A percentile compares a stretch with the other conserved stretches of the same genome.
Conservation (phyloP, 2,888 invertebrate genomes). For the Lampropteryx suffumata region DNA sequence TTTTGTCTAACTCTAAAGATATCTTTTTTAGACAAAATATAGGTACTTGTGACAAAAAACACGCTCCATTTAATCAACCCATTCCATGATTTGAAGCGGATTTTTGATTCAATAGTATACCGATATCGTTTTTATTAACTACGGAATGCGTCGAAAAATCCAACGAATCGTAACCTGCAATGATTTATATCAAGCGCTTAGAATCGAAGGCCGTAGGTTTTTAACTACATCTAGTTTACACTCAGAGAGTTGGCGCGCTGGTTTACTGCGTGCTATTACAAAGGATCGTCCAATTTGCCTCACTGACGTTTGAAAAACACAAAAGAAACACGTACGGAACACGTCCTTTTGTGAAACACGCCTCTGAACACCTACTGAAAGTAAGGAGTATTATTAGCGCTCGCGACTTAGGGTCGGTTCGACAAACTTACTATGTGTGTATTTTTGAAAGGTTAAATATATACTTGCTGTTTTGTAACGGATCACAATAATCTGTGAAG, state of each 20-base stretch:
- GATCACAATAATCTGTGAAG: too few species aligned
- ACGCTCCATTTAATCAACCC: too few species aligned
- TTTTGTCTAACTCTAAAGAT: too few species aligned
- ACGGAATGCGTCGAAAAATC: neutral
- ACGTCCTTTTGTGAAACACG: constrained; percentile 34
- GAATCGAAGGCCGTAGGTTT: constrained; percentile 24
- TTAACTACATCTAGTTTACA: constrained; percentile 27
- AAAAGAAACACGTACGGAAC: constrained; percentile 31
- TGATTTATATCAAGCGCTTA: constrained; percentile 21
- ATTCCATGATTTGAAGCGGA: too few species aligned
- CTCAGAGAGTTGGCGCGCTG: constrained; percentile 26
- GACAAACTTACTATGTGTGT: too few species aligned
- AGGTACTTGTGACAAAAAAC: too few species aligned
- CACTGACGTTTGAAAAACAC: constrained; percentile 38
- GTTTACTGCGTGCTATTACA: constrained; percentile 35
- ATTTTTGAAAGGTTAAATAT: too few species aligned
- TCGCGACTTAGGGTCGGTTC: too few species aligned
- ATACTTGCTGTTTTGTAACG: too few species aligned
- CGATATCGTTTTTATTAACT: too few species aligned
- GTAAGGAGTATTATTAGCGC: constrained; percentile 27
- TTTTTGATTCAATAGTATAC: too few species aligned
- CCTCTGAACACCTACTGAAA: constrained; percentile 35
- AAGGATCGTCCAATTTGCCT: constrained; percentile 38
- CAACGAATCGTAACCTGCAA: constrained; percentile 11
- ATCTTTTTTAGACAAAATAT: too few species aligned